phyloP scores from a whole-genome alignment of 1,140 invertebrate genomes.

The Macrocentrus cingulum region DNA sequence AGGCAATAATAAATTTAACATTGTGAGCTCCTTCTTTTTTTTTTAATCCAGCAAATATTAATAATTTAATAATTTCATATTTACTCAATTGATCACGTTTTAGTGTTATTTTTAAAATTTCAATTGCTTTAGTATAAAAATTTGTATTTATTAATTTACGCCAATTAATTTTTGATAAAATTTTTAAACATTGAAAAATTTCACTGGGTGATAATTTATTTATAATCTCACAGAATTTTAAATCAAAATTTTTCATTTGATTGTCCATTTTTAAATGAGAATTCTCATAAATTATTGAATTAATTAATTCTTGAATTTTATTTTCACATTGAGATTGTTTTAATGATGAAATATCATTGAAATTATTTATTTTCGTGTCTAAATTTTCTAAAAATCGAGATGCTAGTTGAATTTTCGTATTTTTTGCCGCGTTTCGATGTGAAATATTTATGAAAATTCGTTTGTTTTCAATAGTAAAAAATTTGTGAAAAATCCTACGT shows the following conservation, averaged over 20 bases:
- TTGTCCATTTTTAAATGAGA: not conserved
- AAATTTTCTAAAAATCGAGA: no score
- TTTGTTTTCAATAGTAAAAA: no score
- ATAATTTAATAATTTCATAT: conserved; percentile 21
- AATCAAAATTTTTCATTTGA: not conserved
- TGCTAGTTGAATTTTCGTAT: no score
- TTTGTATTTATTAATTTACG: not conserved
- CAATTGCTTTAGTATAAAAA: conserved; percentile 23
- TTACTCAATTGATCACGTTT: conserved; percentile 6
- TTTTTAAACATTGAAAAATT: not conserved
- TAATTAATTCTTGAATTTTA: no score
- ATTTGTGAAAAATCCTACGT: no score
- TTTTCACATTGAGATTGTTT: no score
- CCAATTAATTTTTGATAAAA: not conserved
- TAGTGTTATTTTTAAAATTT: conserved; percentile 19
- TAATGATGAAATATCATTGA: no score
- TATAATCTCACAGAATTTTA: not conserved
- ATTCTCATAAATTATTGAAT: not conserved
- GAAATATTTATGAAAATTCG: no score
- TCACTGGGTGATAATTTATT: not conserved
- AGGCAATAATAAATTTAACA: conserved; percentile 18
- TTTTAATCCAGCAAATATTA: conserved; percentile 26
- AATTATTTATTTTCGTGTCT: no score
- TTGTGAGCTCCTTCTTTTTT: conserved; percentile 7
- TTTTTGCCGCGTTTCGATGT: no score